Evolutionary conservation across 2,113 vertebrate species (phyloP), one percentile per base, ranked within the genome.

Genomic region (Xenopus laevis): DNA sequence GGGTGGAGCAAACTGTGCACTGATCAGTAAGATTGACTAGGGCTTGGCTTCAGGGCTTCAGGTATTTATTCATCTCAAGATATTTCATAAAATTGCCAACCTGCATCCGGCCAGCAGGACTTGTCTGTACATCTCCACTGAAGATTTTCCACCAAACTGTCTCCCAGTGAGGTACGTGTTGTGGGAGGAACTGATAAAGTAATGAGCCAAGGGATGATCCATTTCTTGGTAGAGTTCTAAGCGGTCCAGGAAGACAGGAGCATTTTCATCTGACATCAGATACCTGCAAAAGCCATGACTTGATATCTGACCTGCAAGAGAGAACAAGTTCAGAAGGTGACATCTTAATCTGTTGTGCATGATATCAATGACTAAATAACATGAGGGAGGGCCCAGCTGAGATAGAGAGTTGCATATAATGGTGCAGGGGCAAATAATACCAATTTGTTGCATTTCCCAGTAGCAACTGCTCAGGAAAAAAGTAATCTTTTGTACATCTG

Each of bases 241-340:
- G 4, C 94, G 94, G 79, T 99, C 97, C 79, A 99, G 81, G 81
- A 98, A 99, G 83, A 99, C 95, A 0, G 97, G 97, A 0, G 97
- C 97, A 11, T 99, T 99, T 85, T 99, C 97, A 67, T 99, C 96
- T 21, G 97, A 99, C 97, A 99, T 99, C 84, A 99, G 85, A 69
- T 99, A 99, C 72, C 95, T 90, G 81, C 97, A 99, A 87, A 99
- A 98, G 0, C 97, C 97, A 68, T 99, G 97, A 11, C 93, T 95
- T 77, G 96, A 99, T 92, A 99, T 98, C n/a, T 78, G 84, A 44
- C 92, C 97, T 99, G 78, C 33, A 69, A 74, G 44, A 13, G 33
- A 13, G 18, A 76, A 82, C 55, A 72, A 1, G 47, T 55, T 55
- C 16, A n/a, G 47, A 50, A 50, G 47, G 47, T 4, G 33, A 40